Percentiles rank a stretch among this genome's conserved stretches.
phyloP scores from a whole-genome alignment of 2,113 vertebrate genomes.

The Cinclus mexicanus region DNA sequence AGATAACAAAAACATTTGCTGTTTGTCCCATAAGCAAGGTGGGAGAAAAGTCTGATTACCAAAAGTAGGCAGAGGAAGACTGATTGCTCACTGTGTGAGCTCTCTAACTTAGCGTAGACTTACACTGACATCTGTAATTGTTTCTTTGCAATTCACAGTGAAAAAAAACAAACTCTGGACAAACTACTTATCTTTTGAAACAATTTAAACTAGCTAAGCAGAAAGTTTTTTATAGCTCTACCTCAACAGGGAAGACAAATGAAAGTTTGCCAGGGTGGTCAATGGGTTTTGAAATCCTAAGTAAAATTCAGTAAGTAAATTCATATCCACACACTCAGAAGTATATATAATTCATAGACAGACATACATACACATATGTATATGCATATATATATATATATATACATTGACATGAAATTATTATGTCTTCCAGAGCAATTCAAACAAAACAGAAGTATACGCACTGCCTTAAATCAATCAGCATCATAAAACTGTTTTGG shows the following conservation, averaged over 20 bases:
- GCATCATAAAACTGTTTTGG: not conserved
- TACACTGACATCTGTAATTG: not conserved
- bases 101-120: not conserved
- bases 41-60: not conserved
- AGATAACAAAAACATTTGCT: not conserved
- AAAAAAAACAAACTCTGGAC: fast-evolving
- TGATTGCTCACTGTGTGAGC: not conserved
- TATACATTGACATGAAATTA: not conserved
- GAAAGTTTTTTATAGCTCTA: not conserved
- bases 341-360: not conserved
- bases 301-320: not conserved
- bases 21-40: not conserved
- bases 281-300: not conserved
- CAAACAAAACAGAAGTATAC: not conserved
- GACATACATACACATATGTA: not conserved
- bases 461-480: not conserved
- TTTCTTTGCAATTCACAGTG: not conserved
- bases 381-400: not conserved
- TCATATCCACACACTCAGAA: not conserved
- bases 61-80: not conserved
- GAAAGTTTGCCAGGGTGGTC: not conserved
- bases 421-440: not conserved
- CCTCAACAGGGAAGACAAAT: not conserved
- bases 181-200: not conserved
- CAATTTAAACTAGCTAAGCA: not conserved